Percentiles rank a stretch among this genome's conserved stretches.
phyloP scores from a whole-genome alignment of 1,140 invertebrate species.

The Camponotus pennsylvanicus region DNA sequence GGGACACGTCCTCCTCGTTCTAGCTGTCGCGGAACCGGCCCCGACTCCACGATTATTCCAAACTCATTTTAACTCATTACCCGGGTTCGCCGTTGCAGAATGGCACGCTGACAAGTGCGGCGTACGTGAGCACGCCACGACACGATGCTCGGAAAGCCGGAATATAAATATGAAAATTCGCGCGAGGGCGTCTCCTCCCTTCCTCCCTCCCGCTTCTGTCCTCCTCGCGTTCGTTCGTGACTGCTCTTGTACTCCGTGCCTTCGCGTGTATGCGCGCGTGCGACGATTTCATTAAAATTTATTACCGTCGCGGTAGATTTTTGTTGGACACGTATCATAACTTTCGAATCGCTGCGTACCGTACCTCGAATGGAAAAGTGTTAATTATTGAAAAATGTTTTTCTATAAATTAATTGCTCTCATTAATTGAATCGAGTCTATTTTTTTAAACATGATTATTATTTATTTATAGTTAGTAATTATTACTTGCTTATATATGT shows the following conservation, averaged over 20 bases:
- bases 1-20: constrained; percentile 61
- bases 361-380: not conserved
- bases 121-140: constrained; percentile 17
- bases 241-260: constrained; percentile 40
- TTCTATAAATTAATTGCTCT: not conserved
- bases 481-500: not conserved
- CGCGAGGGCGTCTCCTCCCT: constrained; percentile 1
- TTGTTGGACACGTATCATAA: constrained; percentile 16
- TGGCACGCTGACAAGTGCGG: constrained; percentile 71
- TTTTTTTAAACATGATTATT: no score
- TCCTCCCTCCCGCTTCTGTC: no score
- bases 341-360: not conserved
- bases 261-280: constrained; percentile 15
- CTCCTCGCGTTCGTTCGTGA: constrained; percentile 44
- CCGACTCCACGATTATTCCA: constrained; percentile 79
- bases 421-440: not conserved
- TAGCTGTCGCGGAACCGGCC: constrained; percentile 66
- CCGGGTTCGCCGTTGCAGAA: constrained; percentile 70
- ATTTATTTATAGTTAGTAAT: not conserved
- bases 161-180: constrained; percentile 65
- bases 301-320: constrained; percentile 42
- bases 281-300: constrained; percentile 56
- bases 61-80: constrained; percentile 82
- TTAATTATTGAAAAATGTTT: not conserved
- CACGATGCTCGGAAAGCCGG: constrained; percentile 39